Base-by-base conservation (phyloP, 2,888 invertebrate species). In the Spodoptera picta region DNA sequence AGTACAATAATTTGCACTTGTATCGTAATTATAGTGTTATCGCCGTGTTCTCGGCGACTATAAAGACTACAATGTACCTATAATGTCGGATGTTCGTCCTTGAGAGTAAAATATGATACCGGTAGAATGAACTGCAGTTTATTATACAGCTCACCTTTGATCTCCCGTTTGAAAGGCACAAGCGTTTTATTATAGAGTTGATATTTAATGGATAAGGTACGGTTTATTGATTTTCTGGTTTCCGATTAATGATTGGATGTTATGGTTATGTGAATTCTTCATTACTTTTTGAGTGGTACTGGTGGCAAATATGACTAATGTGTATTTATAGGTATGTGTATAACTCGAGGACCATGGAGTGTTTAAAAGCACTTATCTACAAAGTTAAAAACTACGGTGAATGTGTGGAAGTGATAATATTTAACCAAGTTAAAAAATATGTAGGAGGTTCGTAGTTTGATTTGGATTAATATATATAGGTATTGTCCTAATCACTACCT, bases 121-220 rank as follows among this genome's bases (percentile, higher is more conserved):
- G 51, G 49, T 51, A 59, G 58, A 72, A 69, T 70, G 54, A 69
- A 65, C 53, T 56, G 57, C 54, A 51, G 60, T 57, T 69, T 54
- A 56, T 71, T 75, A 69, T 72, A 66, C 67, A 65, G 60, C 51
- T 80, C 69, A 76, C 73, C 72, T 81, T 67, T 81, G 74, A 73
- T 73, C 75, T 60, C 56, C 45, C 52, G 53, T 49, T 64, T 56
- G 70, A 70, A 36, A 77, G 73, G 75, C 73, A 67, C 53, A 58
- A 67, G 7, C 44, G 44, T 54, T 74, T 55, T 60, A 61, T 59
- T 49, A 61, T 56, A 46, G n/a, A 55, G 36, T n/a, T 41, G 7
- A 44, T 43, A 31, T 36, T 63, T 47, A 58, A 57, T 45, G 52
- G 48, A 50, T 12, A n/a, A 9, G 19, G 58, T 53, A 51, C 12